These are phyloP conservation scores for Phortica magna DNA, from an alignment of 2,888 invertebrate genomes.

Conservation along the genomic window DNA sequence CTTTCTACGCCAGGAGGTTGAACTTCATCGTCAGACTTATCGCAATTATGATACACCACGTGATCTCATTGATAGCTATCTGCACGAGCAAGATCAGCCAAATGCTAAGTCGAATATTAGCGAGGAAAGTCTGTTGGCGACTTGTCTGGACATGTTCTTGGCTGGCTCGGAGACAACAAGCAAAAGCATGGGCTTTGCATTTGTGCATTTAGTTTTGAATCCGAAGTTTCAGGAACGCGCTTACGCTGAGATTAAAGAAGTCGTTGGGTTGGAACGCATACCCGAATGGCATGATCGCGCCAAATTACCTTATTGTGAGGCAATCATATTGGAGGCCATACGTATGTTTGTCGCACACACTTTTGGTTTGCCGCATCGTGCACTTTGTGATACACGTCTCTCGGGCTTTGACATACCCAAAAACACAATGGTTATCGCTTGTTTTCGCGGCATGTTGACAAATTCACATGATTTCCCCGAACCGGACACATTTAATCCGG, in stretches of 20 bases:
- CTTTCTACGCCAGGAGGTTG: constrained; percentile 85
- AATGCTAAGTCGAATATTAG: constrained; percentile 81
- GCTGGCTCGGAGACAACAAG: constrained; percentile 92
- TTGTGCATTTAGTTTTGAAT: constrained; percentile 85
- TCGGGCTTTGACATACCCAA: constrained; percentile 88
- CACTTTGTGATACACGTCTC: constrained; percentile 84
- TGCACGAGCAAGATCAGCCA: constrained; percentile 83
- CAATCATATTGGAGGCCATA: constrained; percentile 86
- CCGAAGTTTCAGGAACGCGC: constrained; percentile 87
- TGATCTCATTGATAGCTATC: constrained; percentile 90
- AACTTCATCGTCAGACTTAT: constrained; percentile 84
- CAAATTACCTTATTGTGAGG: constrained; percentile 90
- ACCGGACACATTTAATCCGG: constrained; percentile 86
- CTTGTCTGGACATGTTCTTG: constrained; percentile 91
- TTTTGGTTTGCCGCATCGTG: constrained; percentile 89
- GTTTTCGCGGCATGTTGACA: constrained; percentile 86
- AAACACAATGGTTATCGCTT: constrained; percentile 89
- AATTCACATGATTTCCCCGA: constrained; percentile 84
- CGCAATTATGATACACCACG: constrained; percentile 81
- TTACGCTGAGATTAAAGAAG: constrained; percentile 87
- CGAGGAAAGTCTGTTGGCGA: constrained; percentile 87
- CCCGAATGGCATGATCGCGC: constrained; percentile 85
- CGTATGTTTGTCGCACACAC: constrained; percentile 89
- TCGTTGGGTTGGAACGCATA: constrained; percentile 84
- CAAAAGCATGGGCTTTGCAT: constrained; percentile 87